Evolutionary conservation across 1,140 invertebrate genomes (phyloP).

Genomic region (Dendrolimus kikuchii): DNA sequence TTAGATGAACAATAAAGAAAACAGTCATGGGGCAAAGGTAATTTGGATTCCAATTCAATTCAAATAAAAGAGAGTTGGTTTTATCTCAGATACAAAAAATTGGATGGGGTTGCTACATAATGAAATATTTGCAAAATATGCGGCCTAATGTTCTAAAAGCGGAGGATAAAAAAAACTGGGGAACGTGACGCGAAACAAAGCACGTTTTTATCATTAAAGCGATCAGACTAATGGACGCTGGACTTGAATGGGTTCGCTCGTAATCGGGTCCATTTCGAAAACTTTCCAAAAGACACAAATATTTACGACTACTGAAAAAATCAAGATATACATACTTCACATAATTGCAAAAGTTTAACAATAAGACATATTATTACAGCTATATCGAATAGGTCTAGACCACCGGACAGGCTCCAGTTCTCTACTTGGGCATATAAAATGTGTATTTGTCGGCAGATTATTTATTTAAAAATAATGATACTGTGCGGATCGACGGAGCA

Average conservation of each 20-base stretch:
- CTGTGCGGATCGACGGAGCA: too few species aligned
- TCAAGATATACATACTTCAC: conserved; percentile 1
- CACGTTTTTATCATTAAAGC: conserved; percentile 48
- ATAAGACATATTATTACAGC: too few species aligned
- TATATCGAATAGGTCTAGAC: too few species aligned
- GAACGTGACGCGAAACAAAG: conserved; percentile 45
- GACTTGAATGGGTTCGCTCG: conserved; percentile 22
- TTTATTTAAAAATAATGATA: too few species aligned
- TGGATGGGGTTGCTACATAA: conserved; percentile 37
- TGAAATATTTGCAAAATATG: conserved; percentile 40
- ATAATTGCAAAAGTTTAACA: background rate
- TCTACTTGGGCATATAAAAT: too few species aligned
- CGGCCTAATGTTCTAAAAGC: conserved; percentile 32
- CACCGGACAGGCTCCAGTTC: too few species aligned
- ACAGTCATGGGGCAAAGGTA: conserved; percentile 27
- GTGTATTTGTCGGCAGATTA: too few species aligned
- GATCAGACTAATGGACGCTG: conserved; percentile 41
- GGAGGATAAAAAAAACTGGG: conserved; percentile 35
- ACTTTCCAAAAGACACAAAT: conserved; percentile 6
- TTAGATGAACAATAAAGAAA: conserved; percentile 24
- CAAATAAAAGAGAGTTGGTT: conserved; percentile 25
- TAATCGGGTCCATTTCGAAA: conserved; percentile 19
- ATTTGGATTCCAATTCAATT: conserved; percentile 30
- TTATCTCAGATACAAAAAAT: conserved; percentile 32
- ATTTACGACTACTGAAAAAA: conserved; percentile 7